Conservation (phyloP, 2,888 invertebrate species). For the Escarpia spicata region DNA sequence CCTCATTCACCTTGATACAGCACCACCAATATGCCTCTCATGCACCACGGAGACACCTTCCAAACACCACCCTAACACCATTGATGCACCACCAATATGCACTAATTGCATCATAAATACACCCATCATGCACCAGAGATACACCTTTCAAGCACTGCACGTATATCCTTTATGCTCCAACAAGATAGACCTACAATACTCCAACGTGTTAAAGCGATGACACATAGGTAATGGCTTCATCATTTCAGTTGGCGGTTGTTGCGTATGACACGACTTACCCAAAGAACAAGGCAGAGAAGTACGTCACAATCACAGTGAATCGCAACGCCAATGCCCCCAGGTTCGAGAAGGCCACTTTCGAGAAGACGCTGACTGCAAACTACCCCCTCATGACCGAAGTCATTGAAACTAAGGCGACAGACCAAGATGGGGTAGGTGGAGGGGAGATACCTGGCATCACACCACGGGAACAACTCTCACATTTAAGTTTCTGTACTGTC, state of each 20-base stretch:
- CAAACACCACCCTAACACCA: not conserved
- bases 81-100: not conserved
- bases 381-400: constrained; percentile 46
- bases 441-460: not conserved
- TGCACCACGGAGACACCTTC: not conserved
- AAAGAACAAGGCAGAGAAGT: constrained; percentile 44
- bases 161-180: no score
- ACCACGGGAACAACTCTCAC: not conserved
- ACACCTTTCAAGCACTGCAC: not conserved
- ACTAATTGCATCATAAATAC: not conserved
- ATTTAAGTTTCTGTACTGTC: not conserved
- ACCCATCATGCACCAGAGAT: not conserved
- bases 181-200: no score
- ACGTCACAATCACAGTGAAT: constrained; percentile 54
- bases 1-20: not conserved
- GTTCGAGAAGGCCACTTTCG: constrained; percentile 44
- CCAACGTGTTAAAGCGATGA: no score
- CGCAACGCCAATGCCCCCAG: constrained; percentile 53
- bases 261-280: constrained; percentile 55
- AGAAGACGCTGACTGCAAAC: constrained; percentile 45
- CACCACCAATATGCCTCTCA: not conserved
- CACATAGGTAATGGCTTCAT: not conserved
- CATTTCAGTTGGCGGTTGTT: constrained; percentile 42
- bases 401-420: constrained; percentile 50
- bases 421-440: constrained; percentile 51